Evolutionary conservation across 2,113 vertebrate genomes (phyloP).

Genomic region (Oxygymnocypris stewartii): DNA sequence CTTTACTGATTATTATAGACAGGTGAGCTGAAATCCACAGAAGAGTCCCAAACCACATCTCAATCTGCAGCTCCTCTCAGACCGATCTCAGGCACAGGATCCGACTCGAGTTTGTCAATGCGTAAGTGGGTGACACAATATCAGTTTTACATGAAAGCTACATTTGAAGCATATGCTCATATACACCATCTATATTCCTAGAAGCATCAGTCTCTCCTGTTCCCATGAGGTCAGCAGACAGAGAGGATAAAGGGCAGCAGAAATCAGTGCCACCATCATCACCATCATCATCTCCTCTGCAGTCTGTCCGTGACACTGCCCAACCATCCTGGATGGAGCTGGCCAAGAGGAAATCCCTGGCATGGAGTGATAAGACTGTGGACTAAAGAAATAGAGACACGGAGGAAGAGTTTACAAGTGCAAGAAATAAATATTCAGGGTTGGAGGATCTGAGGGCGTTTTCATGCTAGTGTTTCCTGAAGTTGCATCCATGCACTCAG

Average conservation of each 20-base stretch:
- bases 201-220: slow-evolving; percentile 61
- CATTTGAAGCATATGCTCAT: background rate
- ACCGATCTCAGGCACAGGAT: slow-evolving; percentile 39
- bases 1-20: slow-evolving; percentile 36
- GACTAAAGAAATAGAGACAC: slow-evolving; percentile 60
- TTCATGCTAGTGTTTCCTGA: background rate
- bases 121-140: slow-evolving; percentile 38
- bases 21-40: slow-evolving; percentile 26
- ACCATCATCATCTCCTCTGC: slow-evolving; percentile 61
- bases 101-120: background rate
- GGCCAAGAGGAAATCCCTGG: slow-evolving; percentile 95
- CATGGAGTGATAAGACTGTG: slow-evolving; percentile 91
- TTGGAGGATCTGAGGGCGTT: background rate
- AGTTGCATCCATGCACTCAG: background rate
- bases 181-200: slow-evolving; percentile 29
- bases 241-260: slow-evolving; percentile 72
- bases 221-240: slow-evolving; percentile 50
- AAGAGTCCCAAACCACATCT: slow-evolving; percentile 13
- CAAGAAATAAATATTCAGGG: background rate
- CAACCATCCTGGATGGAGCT: slow-evolving; percentile 97
- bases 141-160: slow-evolving; percentile 12
- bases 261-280: slow-evolving; percentile 61
- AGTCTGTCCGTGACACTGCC: slow-evolving; percentile 65
- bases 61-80: slow-evolving; percentile 30
- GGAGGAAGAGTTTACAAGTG: background rate